Evolutionary conservation across 2,888 invertebrate genomes (phyloP).

Genomic region (Dolichomitus sp.): DNA sequence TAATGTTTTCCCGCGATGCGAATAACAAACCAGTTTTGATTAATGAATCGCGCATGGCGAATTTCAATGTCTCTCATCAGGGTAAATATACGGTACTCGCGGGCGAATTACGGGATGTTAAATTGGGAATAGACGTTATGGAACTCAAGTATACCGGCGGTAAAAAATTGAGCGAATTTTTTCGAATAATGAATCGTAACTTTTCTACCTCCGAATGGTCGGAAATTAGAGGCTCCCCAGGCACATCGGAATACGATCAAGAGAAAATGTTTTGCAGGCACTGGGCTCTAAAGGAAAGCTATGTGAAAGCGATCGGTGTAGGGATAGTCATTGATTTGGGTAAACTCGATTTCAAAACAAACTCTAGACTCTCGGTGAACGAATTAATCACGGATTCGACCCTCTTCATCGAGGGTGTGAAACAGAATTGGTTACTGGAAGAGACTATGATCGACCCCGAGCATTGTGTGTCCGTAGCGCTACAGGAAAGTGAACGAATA

Average conservation of each 20-base stretch:
- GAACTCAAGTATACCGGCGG: constrained; percentile 92
- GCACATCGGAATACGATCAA: constrained; percentile 89
- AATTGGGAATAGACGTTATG: constrained; percentile 96
- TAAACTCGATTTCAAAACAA: constrained; percentile 92
- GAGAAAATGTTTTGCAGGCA: constrained; percentile 94
- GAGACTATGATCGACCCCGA: constrained; percentile 92
- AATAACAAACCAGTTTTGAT: constrained; percentile 91
- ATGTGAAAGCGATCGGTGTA: constrained; percentile 96
- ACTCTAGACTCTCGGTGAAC: constrained; percentile 77
- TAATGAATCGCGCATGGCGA: constrained; percentile 66
- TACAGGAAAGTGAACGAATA: constrained; percentile 81
- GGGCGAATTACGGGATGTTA: constrained; percentile 87
- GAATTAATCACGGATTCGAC: constrained; percentile 89
- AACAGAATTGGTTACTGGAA: constrained; percentile 92
- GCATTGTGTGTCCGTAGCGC: constrained; percentile 94
- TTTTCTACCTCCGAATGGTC: constrained; percentile 94
- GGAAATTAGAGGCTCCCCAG: constrained; percentile 88
- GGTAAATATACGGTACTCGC: constrained; percentile 95
- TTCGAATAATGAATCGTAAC: constrained; percentile 95
- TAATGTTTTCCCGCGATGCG: constrained; percentile 90
- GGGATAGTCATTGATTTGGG: constrained; percentile 94
- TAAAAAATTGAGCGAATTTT: constrained; percentile 92
- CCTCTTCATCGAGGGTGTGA: constrained; percentile 89
- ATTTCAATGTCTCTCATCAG: constrained; percentile 97
- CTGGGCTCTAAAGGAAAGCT: constrained; percentile 98